Evolutionary conservation across 1,140 invertebrate genomes (phyloP), one percentile per base, ranked within the genome.

Genomic region (Drosophila athabasca): DNA sequence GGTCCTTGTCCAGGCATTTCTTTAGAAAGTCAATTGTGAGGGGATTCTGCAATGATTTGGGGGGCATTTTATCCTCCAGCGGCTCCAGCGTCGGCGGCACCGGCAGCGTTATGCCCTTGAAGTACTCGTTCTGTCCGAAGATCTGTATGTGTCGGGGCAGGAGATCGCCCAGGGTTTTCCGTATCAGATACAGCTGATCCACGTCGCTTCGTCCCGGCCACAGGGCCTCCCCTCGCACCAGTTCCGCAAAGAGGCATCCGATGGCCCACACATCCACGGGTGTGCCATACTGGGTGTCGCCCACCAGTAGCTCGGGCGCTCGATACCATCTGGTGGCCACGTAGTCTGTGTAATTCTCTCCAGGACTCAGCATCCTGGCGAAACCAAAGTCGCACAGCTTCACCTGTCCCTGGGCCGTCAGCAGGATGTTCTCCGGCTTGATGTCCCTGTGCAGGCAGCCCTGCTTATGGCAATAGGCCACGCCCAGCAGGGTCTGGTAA

Each of bases 341-440:
- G 92, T 99, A 99, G 92, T 99, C 99, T 55, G 99, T 99, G 91
- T 99, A 99, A 92, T 98, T 98, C 93, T 99, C 98, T 6, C 97
- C 98, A 1, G 98, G 97, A 92, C 98, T 99, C 72, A 99, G 94
- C 94, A 99, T 96, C 80, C 99, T 94, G 0, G 99, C 99, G 92
- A 99, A 99, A 24, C 99, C 99, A 92, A 99, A 99, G 92, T 99
- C 99, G 89, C 98, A 99, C 0, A 99, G 93, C 93, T 99, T 99
- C 15, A 99, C 97, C 26, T 99, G 95, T 0, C 98, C 98, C 60
- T 97, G 95, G 45, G 95, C 94, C 13, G 98, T 99, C n/a, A 99
- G 94, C 15, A 99, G 93, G 67, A 99, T 99, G 92, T 99, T 99
- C 93, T 99, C 99, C 2, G 99, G 99, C 92, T 99, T 99, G 1